A percentile compares a stretch with the other conserved stretches of the same genome.
Evolutionary conservation across 2,113 vertebrate species (phyloP).

Genomic region (Ptyas mucosa): DNA sequence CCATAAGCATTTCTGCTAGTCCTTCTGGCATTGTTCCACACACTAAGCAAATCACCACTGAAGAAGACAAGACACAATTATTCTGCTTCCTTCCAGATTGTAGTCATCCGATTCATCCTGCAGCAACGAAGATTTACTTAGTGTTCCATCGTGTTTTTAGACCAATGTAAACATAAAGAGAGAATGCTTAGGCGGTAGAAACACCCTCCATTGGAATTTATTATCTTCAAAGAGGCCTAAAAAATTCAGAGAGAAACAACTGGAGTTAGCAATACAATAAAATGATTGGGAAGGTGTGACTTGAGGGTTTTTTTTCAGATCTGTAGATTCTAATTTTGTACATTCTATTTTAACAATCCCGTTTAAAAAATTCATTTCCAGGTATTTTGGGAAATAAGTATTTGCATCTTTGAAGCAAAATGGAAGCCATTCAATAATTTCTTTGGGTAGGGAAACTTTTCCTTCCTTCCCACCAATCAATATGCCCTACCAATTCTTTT

Average conservation of each 20-base stretch:
- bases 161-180: slow-evolving; percentile 69
- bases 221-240: slow-evolving; percentile 74
- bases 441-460: background rate
- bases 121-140: slow-evolving; percentile 78
- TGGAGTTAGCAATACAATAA: slow-evolving; percentile 14
- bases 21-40: slow-evolving; percentile 85
- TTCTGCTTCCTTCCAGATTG: slow-evolving; percentile 80
- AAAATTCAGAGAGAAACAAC: slow-evolving; percentile 25
- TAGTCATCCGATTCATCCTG: slow-evolving; percentile 83
- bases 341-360: background rate
- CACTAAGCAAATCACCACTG: slow-evolving; percentile 77
- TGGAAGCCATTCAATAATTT: background rate
- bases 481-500: background rate
- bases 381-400: background rate
- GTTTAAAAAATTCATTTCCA: background rate
- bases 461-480: background rate
- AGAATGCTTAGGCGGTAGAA: slow-evolving; percentile 66
- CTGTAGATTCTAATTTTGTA: background rate
- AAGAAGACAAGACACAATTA: slow-evolving; percentile 80
- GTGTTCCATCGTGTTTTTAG: slow-evolving; percentile 76
- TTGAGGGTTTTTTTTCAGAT: background rate
- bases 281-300: slow-evolving; percentile 17
- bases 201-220: slow-evolving; percentile 73
- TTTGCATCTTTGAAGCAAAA: background rate
- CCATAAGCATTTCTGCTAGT: slow-evolving; percentile 82